Conservation (phyloP, 2,113 vertebrate genomes). For the Embiotoca jacksoni region DNA sequence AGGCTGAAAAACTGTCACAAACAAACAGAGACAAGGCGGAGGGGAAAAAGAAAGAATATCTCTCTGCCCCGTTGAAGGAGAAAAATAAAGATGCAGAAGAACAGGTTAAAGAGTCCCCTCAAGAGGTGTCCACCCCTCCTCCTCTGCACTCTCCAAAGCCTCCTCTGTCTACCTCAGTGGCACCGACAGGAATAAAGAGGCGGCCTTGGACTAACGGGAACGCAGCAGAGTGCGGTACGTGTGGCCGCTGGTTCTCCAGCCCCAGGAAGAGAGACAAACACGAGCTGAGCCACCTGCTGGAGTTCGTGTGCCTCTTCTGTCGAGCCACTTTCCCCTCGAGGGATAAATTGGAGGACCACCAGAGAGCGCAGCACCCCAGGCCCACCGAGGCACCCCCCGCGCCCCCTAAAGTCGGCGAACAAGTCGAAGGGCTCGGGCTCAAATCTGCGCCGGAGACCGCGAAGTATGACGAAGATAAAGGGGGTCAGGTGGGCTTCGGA, state of each 20-base stretch:
- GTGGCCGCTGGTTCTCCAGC: conserved; percentile 89
- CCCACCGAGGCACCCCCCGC: conserved; percentile 63
- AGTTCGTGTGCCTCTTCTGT: conserved; percentile 86
- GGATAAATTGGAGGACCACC: conserved; percentile 85
- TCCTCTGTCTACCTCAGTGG: conserved; percentile 68
- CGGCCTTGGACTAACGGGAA: conserved; percentile 81
- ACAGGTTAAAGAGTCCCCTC: conserved; percentile 42
- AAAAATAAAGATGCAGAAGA: conserved; percentile 66
- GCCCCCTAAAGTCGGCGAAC: conserved; percentile 55
- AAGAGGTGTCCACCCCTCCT: conserved; percentile 50
- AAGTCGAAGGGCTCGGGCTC: conserved; percentile 41
- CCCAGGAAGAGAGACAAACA: conserved; percentile 89
- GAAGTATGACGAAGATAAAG: conserved; percentile 70
- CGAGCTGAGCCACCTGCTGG: conserved; percentile 87
- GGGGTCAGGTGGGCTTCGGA: conserved; percentile 16
- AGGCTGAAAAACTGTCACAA: conserved; percentile 43
- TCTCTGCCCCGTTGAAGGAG: conserved; percentile 49
- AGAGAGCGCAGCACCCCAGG: conserved; percentile 83
- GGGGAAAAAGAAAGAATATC: conserved; percentile 48
- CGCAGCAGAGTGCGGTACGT: conserved; percentile 87
- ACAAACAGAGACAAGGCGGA: conserved; percentile 34
- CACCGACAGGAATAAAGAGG: conserved; percentile 69
- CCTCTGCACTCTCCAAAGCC: conserved; percentile 67
- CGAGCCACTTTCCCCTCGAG: conserved; percentile 82
- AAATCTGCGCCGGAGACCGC: conserved; percentile 63